phyloP scores from a whole-genome alignment of 1,140 invertebrate genomes.

The Cherax destructor region DNA sequence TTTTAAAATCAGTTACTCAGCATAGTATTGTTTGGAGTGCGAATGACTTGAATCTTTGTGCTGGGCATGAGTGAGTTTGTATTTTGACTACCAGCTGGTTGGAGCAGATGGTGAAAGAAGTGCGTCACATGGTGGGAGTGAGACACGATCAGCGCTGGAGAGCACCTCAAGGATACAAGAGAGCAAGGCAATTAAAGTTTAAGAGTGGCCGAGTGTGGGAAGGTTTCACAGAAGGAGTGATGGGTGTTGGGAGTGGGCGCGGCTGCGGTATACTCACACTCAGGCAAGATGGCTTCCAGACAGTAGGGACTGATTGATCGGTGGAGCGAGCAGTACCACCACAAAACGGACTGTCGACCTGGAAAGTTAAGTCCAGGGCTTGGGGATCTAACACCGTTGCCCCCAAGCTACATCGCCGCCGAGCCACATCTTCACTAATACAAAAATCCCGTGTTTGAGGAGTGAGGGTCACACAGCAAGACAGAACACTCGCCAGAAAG shows the following conservation, averaged over 20 bases:
- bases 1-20: neutral
- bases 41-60: neutral
- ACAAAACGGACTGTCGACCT: neutral
- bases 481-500: constrained; percentile 20
- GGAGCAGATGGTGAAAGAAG: neutral
- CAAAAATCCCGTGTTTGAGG: neutral
- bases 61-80: neutral
- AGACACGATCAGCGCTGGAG: neutral
- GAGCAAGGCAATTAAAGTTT: neutral
- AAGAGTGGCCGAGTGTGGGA: neutral
- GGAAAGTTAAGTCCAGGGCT: neutral
- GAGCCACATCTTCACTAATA: neutral
- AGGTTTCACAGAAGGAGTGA: neutral
- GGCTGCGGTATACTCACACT: constrained; percentile 33
- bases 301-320: constrained; percentile 33
- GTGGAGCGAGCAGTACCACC: neutral
- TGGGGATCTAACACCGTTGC: neutral
- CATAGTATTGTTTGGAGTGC: neutral
- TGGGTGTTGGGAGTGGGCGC: neutral
- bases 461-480: constrained; percentile 18
- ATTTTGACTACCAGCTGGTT: neutral
- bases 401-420: neutral
- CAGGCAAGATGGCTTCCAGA: constrained; percentile 47
- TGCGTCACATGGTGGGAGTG: neutral
- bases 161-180: neutral